phyloP scores from a whole-genome alignment of 2,888 invertebrate species.

The Drosophila atroscutellata region DNA sequence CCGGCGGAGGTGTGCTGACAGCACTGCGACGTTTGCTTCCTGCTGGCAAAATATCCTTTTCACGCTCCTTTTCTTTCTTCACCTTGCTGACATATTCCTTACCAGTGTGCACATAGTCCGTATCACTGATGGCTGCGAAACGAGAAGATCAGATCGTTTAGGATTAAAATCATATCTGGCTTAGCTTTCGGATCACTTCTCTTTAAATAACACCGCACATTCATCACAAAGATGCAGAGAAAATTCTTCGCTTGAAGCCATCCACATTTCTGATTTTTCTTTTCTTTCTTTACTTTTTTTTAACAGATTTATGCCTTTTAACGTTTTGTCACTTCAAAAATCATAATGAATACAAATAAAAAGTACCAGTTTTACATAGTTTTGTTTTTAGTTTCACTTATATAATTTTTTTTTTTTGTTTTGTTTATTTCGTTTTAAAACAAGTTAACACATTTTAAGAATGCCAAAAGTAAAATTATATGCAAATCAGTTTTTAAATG shows the following conservation, averaged over 20 bases:
- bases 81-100: slow-evolving; percentile 64
- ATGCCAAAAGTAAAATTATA: slow-evolving; percentile 52
- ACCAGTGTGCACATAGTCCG: slow-evolving; percentile 73
- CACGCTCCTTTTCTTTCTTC: slow-evolving; percentile 80
- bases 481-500: slow-evolving; percentile 43
- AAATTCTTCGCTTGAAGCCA: slow-evolving; percentile 4
- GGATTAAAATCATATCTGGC: slow-evolving; percentile 1
- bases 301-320: slow-evolving; percentile 26
- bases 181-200: background rate
- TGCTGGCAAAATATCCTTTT: slow-evolving; percentile 54
- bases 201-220: background rate
- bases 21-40: slow-evolving; percentile 61
- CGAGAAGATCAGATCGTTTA: slow-evolving; percentile 4
- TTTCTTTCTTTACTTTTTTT: background rate
- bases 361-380: slow-evolving; percentile 52
- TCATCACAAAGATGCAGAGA: slow-evolving; percentile 1
- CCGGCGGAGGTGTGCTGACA: slow-evolving; percentile 44
- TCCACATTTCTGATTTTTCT: background rate
- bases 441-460: slow-evolving; percentile 67
- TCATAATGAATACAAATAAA: slow-evolving; percentile 58
- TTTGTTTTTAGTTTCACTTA: slow-evolving; percentile 30
- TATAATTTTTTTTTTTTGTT: slow-evolving; percentile 17
- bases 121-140: slow-evolving; percentile 82
- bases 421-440: slow-evolving; percentile 48
- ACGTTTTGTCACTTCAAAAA: slow-evolving; percentile 66